Conservation (phyloP, 1,140 invertebrate species). For the Tyrophagus putrescentiae region DNA sequence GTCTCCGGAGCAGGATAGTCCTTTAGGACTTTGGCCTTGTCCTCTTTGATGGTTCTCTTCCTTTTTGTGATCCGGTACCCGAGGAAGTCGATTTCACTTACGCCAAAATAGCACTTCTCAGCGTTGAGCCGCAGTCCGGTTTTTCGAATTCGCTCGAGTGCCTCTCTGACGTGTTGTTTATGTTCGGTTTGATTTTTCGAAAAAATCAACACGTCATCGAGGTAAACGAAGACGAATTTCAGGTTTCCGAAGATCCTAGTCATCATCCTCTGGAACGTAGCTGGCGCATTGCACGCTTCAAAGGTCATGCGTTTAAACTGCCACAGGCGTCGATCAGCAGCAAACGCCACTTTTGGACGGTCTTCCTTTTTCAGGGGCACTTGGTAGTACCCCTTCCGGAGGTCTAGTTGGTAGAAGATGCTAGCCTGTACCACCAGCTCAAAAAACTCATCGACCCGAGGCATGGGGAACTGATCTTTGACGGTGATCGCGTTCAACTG, state of each 20-base stretch:
- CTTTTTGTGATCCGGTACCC: conserved; percentile 26
- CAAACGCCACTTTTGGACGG: conserved; percentile 18
- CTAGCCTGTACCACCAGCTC: conserved; percentile 26
- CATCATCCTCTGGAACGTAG: conserved; percentile 28
- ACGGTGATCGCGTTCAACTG: conserved; percentile 20
- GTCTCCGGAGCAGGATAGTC: not conserved
- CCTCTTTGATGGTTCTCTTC: not conserved
- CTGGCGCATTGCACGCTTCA: conserved; percentile 25
- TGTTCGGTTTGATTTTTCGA: conserved; percentile 25
- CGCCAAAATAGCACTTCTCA: conserved; percentile 23
- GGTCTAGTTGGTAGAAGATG: not conserved
- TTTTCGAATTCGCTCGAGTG: conserved; percentile 25
- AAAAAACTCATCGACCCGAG: conserved; percentile 36
- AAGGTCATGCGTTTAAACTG: conserved; percentile 27
- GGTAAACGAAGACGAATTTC: conserved; percentile 24
- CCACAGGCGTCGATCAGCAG: conserved; percentile 14
- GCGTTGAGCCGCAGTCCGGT: conserved; percentile 28
- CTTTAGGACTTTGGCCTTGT: not conserved
- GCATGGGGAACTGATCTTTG: conserved; percentile 29
- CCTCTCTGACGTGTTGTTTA: conserved; percentile 22
- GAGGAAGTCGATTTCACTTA: conserved; percentile 18
- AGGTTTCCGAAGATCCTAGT: conserved; percentile 19
- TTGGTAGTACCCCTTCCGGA: conserved; percentile 8
- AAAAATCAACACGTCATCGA: conserved; percentile 29
- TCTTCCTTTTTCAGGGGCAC: not conserved